These are phyloP conservation scores for Eumacrocentrus americanus DNA, from an alignment of 2,888 invertebrate genomes.

Conservation along the genomic window DNA sequence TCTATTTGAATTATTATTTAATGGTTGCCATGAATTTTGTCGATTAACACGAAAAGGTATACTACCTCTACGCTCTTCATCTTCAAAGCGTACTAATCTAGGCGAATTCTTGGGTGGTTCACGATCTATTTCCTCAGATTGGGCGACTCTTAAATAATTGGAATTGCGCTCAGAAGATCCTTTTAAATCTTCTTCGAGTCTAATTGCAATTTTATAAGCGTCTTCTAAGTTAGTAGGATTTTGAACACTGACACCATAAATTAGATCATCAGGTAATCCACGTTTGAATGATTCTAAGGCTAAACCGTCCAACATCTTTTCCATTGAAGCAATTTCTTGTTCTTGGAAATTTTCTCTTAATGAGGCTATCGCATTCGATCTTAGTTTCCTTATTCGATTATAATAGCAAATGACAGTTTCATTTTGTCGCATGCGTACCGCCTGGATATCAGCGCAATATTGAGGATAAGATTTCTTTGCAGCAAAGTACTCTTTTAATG, in stretches of 20 bases:
- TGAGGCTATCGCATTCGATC: constrained; percentile 1
- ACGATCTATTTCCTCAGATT: neutral
- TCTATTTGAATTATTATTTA: too few relatives aligned
- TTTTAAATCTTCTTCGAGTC: constrained; percentile 3
- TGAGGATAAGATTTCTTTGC: neutral
- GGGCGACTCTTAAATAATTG: neutral
- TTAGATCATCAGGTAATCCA: constrained; percentile 23
- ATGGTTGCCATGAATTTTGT: too few relatives aligned
- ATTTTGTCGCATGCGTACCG: constrained; percentile 9
- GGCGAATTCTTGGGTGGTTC: neutral
- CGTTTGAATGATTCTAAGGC: constrained; percentile 27
- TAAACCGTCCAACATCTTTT: constrained; percentile 24
- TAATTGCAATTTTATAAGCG: constrained; percentile 4
- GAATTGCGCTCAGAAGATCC: neutral
- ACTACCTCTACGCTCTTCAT: too few relatives aligned
- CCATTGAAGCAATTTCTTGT: constrained; percentile 7
- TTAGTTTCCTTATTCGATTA: constrained; percentile 6
- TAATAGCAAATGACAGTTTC: constrained; percentile 20
- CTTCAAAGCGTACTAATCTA: neutral
- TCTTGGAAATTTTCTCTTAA: neutral
- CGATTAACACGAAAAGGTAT: too few relatives aligned
- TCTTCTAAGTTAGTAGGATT: neutral
- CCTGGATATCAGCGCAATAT: constrained; percentile 25
- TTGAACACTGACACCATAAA: constrained; percentile 28
- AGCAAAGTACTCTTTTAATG: neutral